Percentiles rank a stretch among this genome's conserved stretches.
phyloP scores from a whole-genome alignment of 2,113 vertebrate species.

The Mustelus asterias region DNA sequence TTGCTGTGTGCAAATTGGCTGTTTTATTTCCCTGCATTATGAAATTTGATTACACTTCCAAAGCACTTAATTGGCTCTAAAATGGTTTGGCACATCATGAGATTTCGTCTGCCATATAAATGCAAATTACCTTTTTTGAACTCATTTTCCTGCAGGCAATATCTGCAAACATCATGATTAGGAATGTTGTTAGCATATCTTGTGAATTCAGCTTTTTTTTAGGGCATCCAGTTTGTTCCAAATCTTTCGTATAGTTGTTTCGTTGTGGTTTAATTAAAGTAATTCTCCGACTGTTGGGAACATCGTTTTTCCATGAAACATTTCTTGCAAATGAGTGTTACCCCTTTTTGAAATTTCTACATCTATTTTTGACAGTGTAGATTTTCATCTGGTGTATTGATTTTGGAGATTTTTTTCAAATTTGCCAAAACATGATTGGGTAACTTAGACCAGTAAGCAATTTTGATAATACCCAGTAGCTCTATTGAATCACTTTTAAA shows the following conservation, averaged over 20 bases:
- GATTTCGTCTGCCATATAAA: neutral
- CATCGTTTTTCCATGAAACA: neutral
- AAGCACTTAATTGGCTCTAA: neutral
- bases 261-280: neutral
- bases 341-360: neutral
- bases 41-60: neutral
- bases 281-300: neutral
- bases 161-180: neutral
- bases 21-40: neutral
- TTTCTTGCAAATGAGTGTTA: neutral
- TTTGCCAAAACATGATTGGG: neutral
- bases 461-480: neutral
- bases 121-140: neutral
- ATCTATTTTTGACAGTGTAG: neutral
- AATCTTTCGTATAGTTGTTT: neutral
- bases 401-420: neutral
- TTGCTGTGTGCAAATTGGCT: slow-evolving; percentile 6
- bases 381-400: neutral
- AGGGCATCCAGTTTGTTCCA: neutral
- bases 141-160: neutral
- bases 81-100: neutral
- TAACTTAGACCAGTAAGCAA: neutral
- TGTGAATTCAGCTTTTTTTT: neutral
- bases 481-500: neutral
- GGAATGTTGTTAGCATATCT: neutral